A percentile compares a stretch with the other conserved stretches of the same genome.
Conservation (phyloP, 2,888 invertebrate genomes). For the Helobdella robusta region DNA sequence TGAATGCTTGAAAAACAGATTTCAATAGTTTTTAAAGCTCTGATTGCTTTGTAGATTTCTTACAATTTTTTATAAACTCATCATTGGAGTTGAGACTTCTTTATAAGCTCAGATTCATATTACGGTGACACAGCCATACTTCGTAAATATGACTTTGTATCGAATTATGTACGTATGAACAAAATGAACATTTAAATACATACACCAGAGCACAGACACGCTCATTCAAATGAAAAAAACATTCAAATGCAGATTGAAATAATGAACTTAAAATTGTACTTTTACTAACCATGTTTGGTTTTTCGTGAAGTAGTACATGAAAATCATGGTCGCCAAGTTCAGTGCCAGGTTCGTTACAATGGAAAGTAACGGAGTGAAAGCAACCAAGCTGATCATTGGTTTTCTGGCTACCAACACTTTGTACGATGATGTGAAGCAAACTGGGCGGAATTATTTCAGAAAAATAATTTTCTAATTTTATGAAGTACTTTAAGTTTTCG, state of each 20-base stretch:
- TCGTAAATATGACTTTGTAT: no score
- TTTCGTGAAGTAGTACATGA: constrained; percentile 57
- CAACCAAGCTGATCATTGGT: constrained; percentile 66
- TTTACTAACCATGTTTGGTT: constrained; percentile 61
- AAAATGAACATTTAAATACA: not conserved
- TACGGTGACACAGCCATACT: no score
- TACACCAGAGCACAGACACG: no score
- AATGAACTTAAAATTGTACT: not conserved
- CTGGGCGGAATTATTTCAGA: constrained; percentile 35
- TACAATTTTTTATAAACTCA: no score
- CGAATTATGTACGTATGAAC: not conserved
- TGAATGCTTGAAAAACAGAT: no score
- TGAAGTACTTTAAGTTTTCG: not conserved
- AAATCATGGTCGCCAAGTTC: constrained; percentile 58
- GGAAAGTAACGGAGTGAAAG: constrained; percentile 60
- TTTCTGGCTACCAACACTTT: constrained; percentile 56
- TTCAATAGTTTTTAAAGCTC: no score
- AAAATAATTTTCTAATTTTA: not conserved
- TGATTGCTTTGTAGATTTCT: no score
- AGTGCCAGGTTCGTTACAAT: constrained; percentile 61
- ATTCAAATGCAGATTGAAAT: not conserved
- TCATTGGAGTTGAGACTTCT: no score
- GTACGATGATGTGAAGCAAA: constrained; percentile 69
- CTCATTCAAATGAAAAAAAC: not conserved
- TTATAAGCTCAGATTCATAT: no score